Base-by-base conservation (phyloP, 2,797 vertebrate species). In the Pipistrellus pygmaeus region DNA sequence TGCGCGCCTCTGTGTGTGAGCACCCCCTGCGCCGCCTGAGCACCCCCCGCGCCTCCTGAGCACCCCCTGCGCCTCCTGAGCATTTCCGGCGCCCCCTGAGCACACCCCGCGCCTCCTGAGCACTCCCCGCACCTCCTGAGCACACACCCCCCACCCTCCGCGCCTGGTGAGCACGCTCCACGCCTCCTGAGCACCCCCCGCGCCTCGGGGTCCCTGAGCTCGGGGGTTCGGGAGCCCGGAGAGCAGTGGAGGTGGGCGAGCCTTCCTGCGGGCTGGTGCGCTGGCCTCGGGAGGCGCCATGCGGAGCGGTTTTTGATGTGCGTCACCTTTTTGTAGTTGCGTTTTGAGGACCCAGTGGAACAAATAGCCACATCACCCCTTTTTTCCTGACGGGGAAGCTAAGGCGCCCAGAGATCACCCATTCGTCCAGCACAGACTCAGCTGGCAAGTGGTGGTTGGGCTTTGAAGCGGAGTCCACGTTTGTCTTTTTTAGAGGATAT, bases 301-400 rank as follows among this genome's bases (percentile, higher is more conserved):
- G 92, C 82, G 2, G 0, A 8, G 77, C 5, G 13, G 18, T 1
- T 92, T 38, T 68, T 13, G 68, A 82, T 14, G 3, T 91, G 92
- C 90, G 95, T 94, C 96, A 91, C 69, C 35, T 38, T 30, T 38
- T n/a, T 14, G 11, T 66, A 5, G 41, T 30, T 2, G 60, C 13
- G 3, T 51, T 12, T 12, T 25, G 30, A n/a, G 44, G 44, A 23
- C 21, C 25, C 62, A 0, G 7, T 3, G 64, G 17, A 27, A 35
- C 44, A 2, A 4, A 11, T 1, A 1, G 23, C 32, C 8, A 35
- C 32, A 0, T 25, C 30, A 1, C 2, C 57, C 48, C 27, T 18
- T 0, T 32, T 9, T 85, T 35, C 35, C 80, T 11, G 64, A 13
- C 27, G 10, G 55, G 35, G 35, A 87, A 25, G 14, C 60, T 38